Evolutionary conservation across 2,888 invertebrate genomes (phyloP), one percentile per base, ranked within the genome.

Genomic region (Lysandra coridon): DNA sequence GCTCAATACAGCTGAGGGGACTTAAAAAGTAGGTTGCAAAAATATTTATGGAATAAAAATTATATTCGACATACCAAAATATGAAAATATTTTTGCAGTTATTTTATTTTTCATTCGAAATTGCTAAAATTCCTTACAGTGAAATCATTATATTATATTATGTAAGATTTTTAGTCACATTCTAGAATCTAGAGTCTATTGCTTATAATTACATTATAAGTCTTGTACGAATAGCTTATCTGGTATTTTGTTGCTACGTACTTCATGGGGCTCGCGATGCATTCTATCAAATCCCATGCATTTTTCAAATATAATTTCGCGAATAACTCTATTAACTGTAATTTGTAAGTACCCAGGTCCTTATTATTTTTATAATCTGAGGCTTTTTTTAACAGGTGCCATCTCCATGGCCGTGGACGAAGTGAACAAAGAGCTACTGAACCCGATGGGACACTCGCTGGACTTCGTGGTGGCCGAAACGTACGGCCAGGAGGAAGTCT

Each of bases 391-490:
- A 78, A 83, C 96, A 86, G 98, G 98, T 57, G 98, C 98, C 60
- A 97, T 99, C 83, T 97, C 98, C 1, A 95, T 98, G 86, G 98
- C 98, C 30, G 96, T 98, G 40, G 96, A 97, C 79, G 97, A 98
- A 92, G 96, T 98, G 5, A 97, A 97, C 87, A 91, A 95, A 37
- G 95, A 95, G 75, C 92, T 95, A 79, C 88, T 96, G 53, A 95
- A 93, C 0, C 93, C 93, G 49, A 94, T 96, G 83, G 97, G 97
- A 0, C 98, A 98, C 89, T 95, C 95, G 0, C 90, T 98, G 80
- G 96, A 96, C 82, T 98, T 98, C 86, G 94, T 97, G 33, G 97
- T 98, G 4, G 98, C 98, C 1, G 99, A 99, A 91, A 99, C 99
- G 0, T 98, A 96, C 89, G 99, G 99, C 0, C 97, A 98, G 86